Evolutionary conservation across 2,797 vertebrate genomes (phyloP), one percentile per base, ranked within the genome.

Genomic region (Notamacropus eugenii): DNA sequence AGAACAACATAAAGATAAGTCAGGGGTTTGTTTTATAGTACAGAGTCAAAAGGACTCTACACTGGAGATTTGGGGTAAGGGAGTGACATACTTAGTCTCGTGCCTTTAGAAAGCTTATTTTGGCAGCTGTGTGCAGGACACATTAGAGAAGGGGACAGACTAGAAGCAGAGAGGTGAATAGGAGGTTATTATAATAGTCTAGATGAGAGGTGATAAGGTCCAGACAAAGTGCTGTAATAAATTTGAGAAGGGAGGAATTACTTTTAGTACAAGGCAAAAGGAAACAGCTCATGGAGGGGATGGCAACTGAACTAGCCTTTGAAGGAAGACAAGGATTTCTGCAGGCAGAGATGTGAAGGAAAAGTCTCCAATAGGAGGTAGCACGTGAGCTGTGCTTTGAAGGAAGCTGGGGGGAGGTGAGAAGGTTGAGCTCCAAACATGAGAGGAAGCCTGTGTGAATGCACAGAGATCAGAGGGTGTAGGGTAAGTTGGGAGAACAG

Each of bases 21-120:
- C 56, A 54, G 59, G 40, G 90, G 91, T 93, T 94, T 94, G 91
- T 19, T 29, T 92, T 82, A 90, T 27, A 46, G 34, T 93, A 4
- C 67, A 90, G 74, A 74, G 27, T 90, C 59, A 62, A 92, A 8
- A n/a, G 55, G 10, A 91, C 13, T 0, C 1, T 29, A 56, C 6
- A 10, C 4, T 87, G 93, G 34, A 87, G 8, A 11, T 13, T 55
- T 90, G 50, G 56, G 55, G 87, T 14, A 92, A 55, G 57, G 6
- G 82, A 91, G 57, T 54, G 91, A 82, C n/a, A 87, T 31, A 19
- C 50, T 6, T n/a, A 67, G 59, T 93, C 90, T 34, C 57, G 55
- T 5, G 40, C 82, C 92, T 95, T 94, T 54, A 93, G 95, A 40
- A 93, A 28, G 12, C 29, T 90, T 55, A 5, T 28, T 27, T 87